A percentile compares a stretch with the other conserved stretches of the same genome.
These are phyloP conservation scores for Eretmocerus hayati DNA, from an alignment of 2,888 invertebrate species.

Conservation along the genomic window DNA sequence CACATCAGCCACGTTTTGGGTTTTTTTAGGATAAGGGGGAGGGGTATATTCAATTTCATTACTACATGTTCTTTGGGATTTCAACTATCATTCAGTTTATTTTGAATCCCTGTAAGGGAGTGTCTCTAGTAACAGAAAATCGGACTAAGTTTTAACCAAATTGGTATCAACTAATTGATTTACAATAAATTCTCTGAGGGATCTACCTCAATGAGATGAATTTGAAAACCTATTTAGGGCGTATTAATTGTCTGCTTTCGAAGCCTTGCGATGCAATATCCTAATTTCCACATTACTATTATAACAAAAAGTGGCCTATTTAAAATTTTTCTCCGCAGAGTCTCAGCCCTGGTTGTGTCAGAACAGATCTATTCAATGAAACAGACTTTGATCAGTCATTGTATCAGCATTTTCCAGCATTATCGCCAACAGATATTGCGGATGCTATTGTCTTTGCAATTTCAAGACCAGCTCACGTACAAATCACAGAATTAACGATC, in stretches of 20 bases:
- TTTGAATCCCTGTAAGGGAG: neutral
- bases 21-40: too few species aligned
- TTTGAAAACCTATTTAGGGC: too few species aligned
- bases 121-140: neutral
- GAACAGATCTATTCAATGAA: conserved; percentile 45
- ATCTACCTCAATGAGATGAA: too few species aligned
- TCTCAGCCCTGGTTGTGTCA: conserved; percentile 57
- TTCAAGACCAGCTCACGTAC: conserved; percentile 40
- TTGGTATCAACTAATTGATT: too few species aligned
- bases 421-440: conserved; percentile 44
- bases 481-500: conserved; percentile 29
- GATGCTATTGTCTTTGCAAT: conserved; percentile 41
- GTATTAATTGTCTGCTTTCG: too few species aligned
- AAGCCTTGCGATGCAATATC: too few species aligned
- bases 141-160: neutral
- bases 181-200: too few species aligned
- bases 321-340: conserved; percentile 47
- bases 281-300: too few species aligned
- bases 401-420: neutral
- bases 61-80: neutral
- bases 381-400: neutral
- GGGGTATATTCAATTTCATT: too few species aligned
- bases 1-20: too few species aligned
- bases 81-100: neutral
- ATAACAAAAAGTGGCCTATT: too few species aligned